Evolutionary conservation across 1,140 invertebrate species (phyloP).

Genomic region (Plectrocnemia conspersa): DNA sequence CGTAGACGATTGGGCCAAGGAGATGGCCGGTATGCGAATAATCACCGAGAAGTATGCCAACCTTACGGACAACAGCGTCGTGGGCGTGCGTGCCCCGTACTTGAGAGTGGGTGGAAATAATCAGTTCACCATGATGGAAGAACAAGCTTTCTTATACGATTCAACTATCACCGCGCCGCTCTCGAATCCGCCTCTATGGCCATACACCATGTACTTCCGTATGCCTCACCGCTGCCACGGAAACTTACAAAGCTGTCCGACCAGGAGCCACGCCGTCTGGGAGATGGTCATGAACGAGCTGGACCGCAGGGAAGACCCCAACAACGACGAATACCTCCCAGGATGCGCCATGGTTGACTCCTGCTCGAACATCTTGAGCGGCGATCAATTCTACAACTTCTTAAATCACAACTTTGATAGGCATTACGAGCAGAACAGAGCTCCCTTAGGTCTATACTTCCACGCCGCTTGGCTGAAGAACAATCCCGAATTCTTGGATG

Average conservation of each 20-base stretch:
- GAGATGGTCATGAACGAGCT: constrained; percentile 98
- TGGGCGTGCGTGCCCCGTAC: constrained; percentile 90
- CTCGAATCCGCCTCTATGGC: constrained; percentile 90
- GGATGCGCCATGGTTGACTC: constrained; percentile 96
- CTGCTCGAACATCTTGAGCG: constrained; percentile 88
- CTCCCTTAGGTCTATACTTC: constrained; percentile 90
- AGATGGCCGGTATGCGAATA: constrained; percentile 93
- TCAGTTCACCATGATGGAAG: constrained; percentile 97
- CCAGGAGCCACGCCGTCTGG: constrained; percentile 89
- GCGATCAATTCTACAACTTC: constrained; percentile 94
- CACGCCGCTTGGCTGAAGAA: constrained; percentile 95
- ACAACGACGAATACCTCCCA: constrained; percentile 84
- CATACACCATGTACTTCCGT: constrained; percentile 95
- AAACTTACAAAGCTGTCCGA: constrained; percentile 88
- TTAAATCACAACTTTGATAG: constrained; percentile 93
- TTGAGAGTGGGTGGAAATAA: constrained; percentile 91
- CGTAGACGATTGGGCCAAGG: constrained; percentile 91
- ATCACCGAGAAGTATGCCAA: constrained; percentile 91
- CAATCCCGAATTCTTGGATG: constrained; percentile 88
- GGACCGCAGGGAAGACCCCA: constrained; percentile 86
- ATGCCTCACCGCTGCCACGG: constrained; percentile 95
- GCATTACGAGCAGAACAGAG: constrained; percentile 90
- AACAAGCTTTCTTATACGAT: constrained; percentile 93
- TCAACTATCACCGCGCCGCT: constrained; percentile 91
- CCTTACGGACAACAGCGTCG: constrained; percentile 89